Conservation (phyloP, 2,888 invertebrate genomes). For the Entomobrya multifasciata region DNA sequence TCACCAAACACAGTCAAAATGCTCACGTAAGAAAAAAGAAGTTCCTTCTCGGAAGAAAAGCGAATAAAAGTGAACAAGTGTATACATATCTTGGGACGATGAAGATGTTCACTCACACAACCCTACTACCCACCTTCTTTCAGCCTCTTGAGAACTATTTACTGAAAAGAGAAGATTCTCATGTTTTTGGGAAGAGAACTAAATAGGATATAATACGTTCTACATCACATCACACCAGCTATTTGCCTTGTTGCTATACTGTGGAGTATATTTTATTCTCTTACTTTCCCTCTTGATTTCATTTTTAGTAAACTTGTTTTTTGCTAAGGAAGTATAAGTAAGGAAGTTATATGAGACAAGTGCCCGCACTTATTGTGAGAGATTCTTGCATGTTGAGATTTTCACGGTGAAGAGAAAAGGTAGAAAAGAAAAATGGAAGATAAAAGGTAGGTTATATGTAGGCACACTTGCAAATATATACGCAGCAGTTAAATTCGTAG, state of each 20-base stretch:
- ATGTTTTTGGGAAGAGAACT: constrained; percentile 26
- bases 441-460: constrained; percentile 40
- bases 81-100: constrained; percentile 51
- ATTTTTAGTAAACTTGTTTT: not conserved
- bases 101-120: constrained; percentile 51
- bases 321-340: too few relatives aligned
- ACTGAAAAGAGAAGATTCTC: constrained; percentile 48
- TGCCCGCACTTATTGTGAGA: constrained; percentile 2
- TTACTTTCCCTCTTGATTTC: constrained; percentile 1
- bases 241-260: not conserved
- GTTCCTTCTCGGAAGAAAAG: constrained; percentile 59
- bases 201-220: constrained; percentile 55
- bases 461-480: not conserved
- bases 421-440: not conserved
- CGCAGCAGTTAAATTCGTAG: not conserved
- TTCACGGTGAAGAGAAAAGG: not conserved
- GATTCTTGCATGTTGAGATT: constrained; percentile 48
- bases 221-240: constrained; percentile 36
- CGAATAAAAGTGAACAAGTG: constrained; percentile 63
- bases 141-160: constrained; percentile 61
- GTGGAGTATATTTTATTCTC: constrained; percentile 28
- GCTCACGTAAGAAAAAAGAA: constrained; percentile 51
- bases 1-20: constrained; percentile 37
- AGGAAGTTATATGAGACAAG: constrained; percentile 16
- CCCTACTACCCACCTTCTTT: not conserved